phyloP scores from a whole-genome alignment of 23 tunicate genomes.

The Phallusia fumigata region DNA sequence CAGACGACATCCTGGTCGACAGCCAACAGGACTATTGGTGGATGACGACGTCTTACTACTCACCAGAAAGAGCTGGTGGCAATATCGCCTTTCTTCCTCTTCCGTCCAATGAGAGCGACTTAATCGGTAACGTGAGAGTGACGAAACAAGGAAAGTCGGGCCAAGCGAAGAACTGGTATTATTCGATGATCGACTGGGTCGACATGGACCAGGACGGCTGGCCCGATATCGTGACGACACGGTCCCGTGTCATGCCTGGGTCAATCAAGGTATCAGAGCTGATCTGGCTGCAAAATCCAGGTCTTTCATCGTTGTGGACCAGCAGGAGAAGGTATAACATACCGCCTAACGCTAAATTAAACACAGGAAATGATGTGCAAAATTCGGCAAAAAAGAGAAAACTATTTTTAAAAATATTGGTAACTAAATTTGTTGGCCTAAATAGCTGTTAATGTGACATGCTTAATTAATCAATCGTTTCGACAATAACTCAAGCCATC shows the following conservation, averaged over 20 bases:
- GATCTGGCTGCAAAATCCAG: slow-evolving; percentile 93
- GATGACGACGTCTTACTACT: slow-evolving; percentile 53
- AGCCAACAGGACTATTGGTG: slow-evolving; percentile 60
- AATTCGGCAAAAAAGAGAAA: too few species aligned
- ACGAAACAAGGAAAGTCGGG: not conserved
- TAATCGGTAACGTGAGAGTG: not conserved
- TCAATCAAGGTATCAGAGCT: slow-evolving; percentile 66
- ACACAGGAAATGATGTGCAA: too few species aligned
- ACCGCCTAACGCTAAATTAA: too few species aligned
- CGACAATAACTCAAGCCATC: too few species aligned
- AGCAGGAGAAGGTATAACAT: slow-evolving; percentile 41
- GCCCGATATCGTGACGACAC: slow-evolving; percentile 90
- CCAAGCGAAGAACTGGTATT: slow-evolving; percentile 37
- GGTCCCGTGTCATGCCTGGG: slow-evolving; percentile 82
- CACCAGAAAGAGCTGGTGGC: slow-evolving; percentile 53
- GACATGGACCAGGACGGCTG: slow-evolving; percentile 97
- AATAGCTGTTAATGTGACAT: too few species aligned
- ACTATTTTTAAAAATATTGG: too few species aligned
- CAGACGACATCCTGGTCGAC: slow-evolving; percentile 57
- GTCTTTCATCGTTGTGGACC: slow-evolving; percentile 48
- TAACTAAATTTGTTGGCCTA: too few species aligned
- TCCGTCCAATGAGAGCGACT: slow-evolving; percentile 7
- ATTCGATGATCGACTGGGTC: slow-evolving; percentile 79
- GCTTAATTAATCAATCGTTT: too few species aligned
- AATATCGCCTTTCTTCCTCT: slow-evolving; percentile 58